Percentiles rank a stretch among this genome's conserved stretches.
Conservation (phyloP, 2,113 vertebrate species). For the Bolborhynchus lineola region DNA sequence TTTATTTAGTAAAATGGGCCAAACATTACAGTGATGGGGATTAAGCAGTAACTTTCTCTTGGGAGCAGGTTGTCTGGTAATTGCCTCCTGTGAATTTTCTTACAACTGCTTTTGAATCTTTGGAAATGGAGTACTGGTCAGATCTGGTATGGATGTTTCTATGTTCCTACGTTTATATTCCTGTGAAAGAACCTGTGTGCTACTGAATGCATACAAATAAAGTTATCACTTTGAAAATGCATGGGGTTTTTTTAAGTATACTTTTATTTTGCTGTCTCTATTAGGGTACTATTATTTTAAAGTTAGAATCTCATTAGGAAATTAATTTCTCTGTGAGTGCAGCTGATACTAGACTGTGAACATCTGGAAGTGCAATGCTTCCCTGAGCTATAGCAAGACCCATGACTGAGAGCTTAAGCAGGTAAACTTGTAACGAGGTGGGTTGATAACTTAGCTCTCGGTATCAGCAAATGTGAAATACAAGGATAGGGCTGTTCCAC, state of each 20-base stretch:
- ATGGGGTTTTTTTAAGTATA: neutral
- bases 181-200: neutral
- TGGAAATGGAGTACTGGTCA: neutral
- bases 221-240: neutral
- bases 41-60: neutral
- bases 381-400: neutral
- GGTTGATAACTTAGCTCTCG: neutral
- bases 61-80: neutral
- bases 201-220: constrained; percentile 39
- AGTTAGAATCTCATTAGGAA: neutral
- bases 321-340: neutral
- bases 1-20: neutral
- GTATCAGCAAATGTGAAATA: neutral
- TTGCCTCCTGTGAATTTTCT: neutral
- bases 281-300: neutral
- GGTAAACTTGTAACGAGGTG: neutral
- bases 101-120: neutral
- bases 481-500: neutral
- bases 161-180: neutral
- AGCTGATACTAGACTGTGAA: neutral
- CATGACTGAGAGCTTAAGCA: neutral
- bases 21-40: accelerated
- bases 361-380: neutral
- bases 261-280: neutral
- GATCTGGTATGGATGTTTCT: neutral